Base-by-base conservation (phyloP, 2,797 vertebrate genomes). In the Nannoperca obscura region DNA sequence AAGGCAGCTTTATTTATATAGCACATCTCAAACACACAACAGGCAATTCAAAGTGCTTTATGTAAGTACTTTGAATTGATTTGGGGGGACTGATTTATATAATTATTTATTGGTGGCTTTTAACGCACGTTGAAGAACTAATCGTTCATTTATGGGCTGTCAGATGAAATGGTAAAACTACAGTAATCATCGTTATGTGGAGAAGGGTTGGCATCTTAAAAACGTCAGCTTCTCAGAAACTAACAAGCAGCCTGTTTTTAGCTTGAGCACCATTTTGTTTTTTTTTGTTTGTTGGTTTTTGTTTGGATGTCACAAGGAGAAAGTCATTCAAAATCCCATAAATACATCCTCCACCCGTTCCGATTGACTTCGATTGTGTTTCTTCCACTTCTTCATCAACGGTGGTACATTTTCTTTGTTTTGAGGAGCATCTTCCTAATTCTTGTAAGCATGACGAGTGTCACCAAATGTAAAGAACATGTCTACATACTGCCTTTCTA, bases 151-250 rank as follows among this genome's bases (percentile, higher is more conserved):
- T 5, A 7, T 13, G 7, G 3, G 7, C 20, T 50, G 19, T 60
- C n/a, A 46, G 11, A 46, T 24, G 1, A 70, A 50, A 20, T 7
- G 3, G 2, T 46, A 7, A 14, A 71, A 54, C 11, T 20, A 59
- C 19, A 66, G 36, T 50, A 7, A 47, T 53, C 2, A 22, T 46
- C 12, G 22, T 5, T 10, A 36, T 27, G 24, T 27, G 24, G 24
- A 27, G 24, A 27, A 27, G 24, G 24, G 24, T 27, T 27, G 24
- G 24, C 24, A 27, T 36, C 44, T 19, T n/a, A 4, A 57, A 22
- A 82, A 73, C n/a, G 17, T 60, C 34, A 3, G 17, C 22, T 80
- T 71, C 74, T 76, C 8, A 34, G 53, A 49, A 74, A 38, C 7
- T 0, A 40, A 57, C 32, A 62, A 52, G 42, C 20, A 38, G n/a